Conservation (phyloP, 1,140 invertebrate species). For the Macrotrachela quadricornifera region DNA sequence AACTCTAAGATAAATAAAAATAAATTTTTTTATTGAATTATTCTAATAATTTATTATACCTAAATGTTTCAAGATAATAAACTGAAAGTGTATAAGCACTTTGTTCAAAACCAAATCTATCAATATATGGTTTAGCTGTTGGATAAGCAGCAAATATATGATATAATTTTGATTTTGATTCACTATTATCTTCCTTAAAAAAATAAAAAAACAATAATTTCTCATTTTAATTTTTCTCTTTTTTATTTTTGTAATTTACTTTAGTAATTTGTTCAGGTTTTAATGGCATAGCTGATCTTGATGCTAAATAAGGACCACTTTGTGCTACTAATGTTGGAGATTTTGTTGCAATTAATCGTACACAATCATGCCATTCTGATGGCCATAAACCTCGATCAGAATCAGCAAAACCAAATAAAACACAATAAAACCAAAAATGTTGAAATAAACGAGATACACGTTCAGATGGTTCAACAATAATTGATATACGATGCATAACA, state of each 20-base stretch:
- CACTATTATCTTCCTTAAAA: slow-evolving; percentile 22
- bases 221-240: slow-evolving; percentile 37
- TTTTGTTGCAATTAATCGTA: slow-evolving; percentile 85
- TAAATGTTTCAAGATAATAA: slow-evolving; percentile 74
- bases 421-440: slow-evolving; percentile 96
- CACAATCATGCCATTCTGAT: slow-evolving; percentile 77
- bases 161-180: slow-evolving; percentile 54
- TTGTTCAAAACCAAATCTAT: slow-evolving; percentile 77
- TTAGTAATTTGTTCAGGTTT: slow-evolving; percentile 49
- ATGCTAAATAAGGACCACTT: slow-evolving; percentile 58
- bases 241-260: slow-evolving; percentile 44
- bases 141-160: slow-evolving; percentile 56
- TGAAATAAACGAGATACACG: slow-evolving; percentile 78
- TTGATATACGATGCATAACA: slow-evolving; percentile 54
- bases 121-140: slow-evolving; percentile 63
- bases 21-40: background rate
- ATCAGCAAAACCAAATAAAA: slow-evolving; percentile 90
- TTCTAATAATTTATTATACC: slow-evolving; percentile 28
- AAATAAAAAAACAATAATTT: no score
- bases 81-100: slow-evolving; percentile 87
- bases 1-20: slow-evolving; percentile 22
- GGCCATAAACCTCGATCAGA: slow-evolving; percentile 66
- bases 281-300: slow-evolving; percentile 86
- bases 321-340: slow-evolving; percentile 72
- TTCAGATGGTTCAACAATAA: slow-evolving; percentile 50